Evolutionary conservation across 1,140 invertebrate genomes (phyloP), one percentile per base, ranked within the genome.

Genomic region (Stenopsyche tienmushanensis): DNA sequence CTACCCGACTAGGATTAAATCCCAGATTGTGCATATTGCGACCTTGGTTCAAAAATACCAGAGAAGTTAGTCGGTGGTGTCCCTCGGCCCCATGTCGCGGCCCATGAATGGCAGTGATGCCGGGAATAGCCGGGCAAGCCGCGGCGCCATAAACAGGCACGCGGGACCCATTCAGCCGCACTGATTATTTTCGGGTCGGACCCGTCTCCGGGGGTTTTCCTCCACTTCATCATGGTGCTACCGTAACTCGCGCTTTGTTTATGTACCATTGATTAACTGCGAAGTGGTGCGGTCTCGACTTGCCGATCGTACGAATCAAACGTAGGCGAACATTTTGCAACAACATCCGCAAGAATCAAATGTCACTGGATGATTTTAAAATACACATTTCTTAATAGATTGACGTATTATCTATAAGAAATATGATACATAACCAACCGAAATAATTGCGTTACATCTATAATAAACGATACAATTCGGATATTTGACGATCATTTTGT

Each of bases 21-120:
- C n/a, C n/a, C 29, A 34, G 29, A 13, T 13, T 13, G 29, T 13
- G 29, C 13, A 13, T 5, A 10, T 57, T n/a, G 1, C 54, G 57
- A 34, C 57, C 57, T 60, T 60, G 57, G 42, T 45, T 26, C 44
- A 21, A 44, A 34, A 47, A 57, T 57, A n/a, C n/a, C n/a, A n/a
- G n/a, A n/a, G n/a, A n/a, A n/a, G n/a, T n/a, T n/a, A 57, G 54
- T 34, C 25, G 10, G 18, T 21, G 34, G 34, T n/a, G 21, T 25
- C 54, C 54, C 24, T 23, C 26, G 15, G 54, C 41, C n/a, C 29
- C 57, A 60, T 39, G 57, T 34, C 10, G 57, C 57, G 57, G 57
- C 57, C 57, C 57, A 60, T 60, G 57, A 60, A 60, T 60, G 57
- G 57, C 57, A 60, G 57, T 47, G 57, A 10, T 23, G 41, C 57